Evolutionary conservation across 2,113 vertebrate genomes (phyloP), one percentile per base, ranked within the genome.

Genomic region (Leucopsar rothschildi): DNA sequence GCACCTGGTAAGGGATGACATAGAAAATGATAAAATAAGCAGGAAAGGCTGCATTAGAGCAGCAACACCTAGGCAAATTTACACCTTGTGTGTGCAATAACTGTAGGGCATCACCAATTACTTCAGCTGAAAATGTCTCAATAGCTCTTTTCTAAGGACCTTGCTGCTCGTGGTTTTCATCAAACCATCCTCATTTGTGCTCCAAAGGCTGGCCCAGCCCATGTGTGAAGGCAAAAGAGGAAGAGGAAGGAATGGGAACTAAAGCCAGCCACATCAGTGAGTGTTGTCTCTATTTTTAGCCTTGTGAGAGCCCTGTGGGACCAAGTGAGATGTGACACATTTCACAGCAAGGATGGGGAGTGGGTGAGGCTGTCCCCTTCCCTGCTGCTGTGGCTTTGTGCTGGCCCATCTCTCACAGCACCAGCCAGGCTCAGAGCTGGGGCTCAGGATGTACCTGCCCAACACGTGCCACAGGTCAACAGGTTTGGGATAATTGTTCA

Each of bases 11-110:
- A 60, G 39, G 76, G 73, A 81, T 57, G 65, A 60, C 15, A 80
- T 2, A 78, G 68, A 56, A 93, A 96, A 95, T 45, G 11, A 82
- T 57, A 70, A 94, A 94, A 88, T 29, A 92, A 94, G 60, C 53
- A 92, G 33, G 53, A 83, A 87, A 82, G 60, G 76, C 76, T 82
- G 69, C 60, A 66, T 42, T 29, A 88, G 27, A 92, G 76, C 68
- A 92, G 68, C 85, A 96, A 80, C 79, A 95, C 71, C 68, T 73
- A 23, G 42, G 79, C 71, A 83, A 83, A 70, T 81, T 89, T 86
- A 81, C 56, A 92, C 90, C 79, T 70, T 60, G 35, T 15, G 12
- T 3, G 16, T 33, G 55, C 85, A 81, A 5, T 52, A 90, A 82
- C 87, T 71, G 68, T 14, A 86, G 68, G 75, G 75, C 66, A 90